A percentile compares a stretch with the other conserved stretches of the same genome.
phyloP scores from a whole-genome alignment of 2,113 vertebrate genomes.

The Corythornis cristatus region DNA sequence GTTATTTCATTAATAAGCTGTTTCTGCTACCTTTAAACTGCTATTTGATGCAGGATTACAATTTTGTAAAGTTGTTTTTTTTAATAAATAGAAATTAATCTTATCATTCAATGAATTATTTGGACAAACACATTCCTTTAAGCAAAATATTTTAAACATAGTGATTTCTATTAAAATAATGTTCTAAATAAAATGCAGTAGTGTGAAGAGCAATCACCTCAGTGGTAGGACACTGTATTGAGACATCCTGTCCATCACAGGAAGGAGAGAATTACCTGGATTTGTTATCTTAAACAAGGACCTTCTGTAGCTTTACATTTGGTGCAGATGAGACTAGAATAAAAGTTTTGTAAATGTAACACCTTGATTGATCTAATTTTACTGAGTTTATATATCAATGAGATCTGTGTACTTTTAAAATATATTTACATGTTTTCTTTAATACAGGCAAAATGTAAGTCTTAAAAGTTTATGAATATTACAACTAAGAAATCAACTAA shows the following conservation, averaged over 20 bases:
- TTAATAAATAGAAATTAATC: not conserved
- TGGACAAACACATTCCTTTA: not conserved
- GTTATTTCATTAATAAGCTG: not conserved
- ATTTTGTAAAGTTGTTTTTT: not conserved
- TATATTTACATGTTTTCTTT: not conserved
- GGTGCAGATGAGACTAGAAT: not conserved
- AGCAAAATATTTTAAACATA: not conserved
- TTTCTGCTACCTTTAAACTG: not conserved
- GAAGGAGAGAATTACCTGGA: not conserved
- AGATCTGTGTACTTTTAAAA: not conserved
- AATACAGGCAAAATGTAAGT: not conserved
- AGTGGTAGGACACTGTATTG: not conserved
- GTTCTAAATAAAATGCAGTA: not conserved
- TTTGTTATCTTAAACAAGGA: not conserved
- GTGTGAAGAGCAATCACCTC: not conserved
- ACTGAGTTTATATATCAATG: not conserved
- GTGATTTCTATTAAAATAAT: not conserved
- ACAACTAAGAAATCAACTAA: not conserved
- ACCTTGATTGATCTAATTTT: not conserved
- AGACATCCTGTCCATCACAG: not conserved
- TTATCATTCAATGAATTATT: not conserved
- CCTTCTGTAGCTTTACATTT: not conserved
- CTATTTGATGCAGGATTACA: not conserved
- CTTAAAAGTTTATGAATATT: not conserved
- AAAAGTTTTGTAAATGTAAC: not conserved